Percentiles rank a stretch among this genome's conserved stretches.
These are phyloP conservation scores for Diarsia mendica DNA, from an alignment of 2,888 invertebrate genomes.

Conservation along the genomic window DNA sequence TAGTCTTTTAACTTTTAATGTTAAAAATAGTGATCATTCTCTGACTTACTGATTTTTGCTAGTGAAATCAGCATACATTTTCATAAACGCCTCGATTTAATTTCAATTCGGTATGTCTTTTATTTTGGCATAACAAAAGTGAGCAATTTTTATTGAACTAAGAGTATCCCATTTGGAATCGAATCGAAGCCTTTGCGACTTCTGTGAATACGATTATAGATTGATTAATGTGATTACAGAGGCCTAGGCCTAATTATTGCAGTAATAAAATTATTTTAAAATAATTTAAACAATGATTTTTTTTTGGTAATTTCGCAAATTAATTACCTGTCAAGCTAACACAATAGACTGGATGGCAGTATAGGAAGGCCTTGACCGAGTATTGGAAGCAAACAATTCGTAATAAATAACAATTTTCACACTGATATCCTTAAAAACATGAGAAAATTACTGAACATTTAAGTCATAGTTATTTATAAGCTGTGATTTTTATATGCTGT, in stretches of 20 bases:
- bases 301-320: background rate
- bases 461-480: too few species aligned
- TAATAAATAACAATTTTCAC: slow-evolving; percentile 12
- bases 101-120: background rate
- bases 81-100: background rate
- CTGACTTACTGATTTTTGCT: background rate
- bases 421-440: slow-evolving; percentile 2
- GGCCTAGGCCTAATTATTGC: background rate
- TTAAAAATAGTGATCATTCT: background rate
- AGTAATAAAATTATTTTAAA: slow-evolving; percentile 3
- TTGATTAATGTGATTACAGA: too few species aligned
- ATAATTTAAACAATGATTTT: background rate
- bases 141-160: background rate
- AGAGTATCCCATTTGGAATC: background rate
- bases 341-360: slow-evolving; percentile 15
- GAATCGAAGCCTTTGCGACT: background rate
- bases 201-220: background rate
- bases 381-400: slow-evolving; percentile 20
- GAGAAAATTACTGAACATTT: background rate
- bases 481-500: too few species aligned
- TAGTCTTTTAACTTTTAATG: background rate
- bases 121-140: background rate
- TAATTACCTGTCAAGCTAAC: background rate
- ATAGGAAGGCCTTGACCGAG: slow-evolving; percentile 30
- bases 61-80: background rate